Percentiles rank a stretch among this genome's conserved stretches.
phyloP scores from a whole-genome alignment of 53 echinoderm and acorn worm species.

The Patiria pectinifera region DNA sequence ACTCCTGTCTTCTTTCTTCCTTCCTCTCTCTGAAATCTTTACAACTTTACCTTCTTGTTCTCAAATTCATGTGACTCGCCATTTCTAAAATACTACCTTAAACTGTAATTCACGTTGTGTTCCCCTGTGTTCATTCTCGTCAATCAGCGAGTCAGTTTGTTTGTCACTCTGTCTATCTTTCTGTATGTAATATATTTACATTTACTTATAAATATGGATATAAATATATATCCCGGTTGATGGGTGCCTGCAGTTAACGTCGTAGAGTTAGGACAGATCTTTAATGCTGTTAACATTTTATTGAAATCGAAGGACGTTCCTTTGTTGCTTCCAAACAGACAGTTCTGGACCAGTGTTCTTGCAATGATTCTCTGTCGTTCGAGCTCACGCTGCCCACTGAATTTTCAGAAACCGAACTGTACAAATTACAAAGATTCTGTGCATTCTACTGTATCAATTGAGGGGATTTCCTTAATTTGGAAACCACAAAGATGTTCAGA shows the following conservation, averaged over 20 bases:
- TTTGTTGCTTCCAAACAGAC: conserved; percentile 33
- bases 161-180: conserved; percentile 50
- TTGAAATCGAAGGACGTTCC: conserved; percentile 33
- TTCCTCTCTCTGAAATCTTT: too few relatives aligned
- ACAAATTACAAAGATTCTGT: conserved; percentile 4
- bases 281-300: conserved; percentile 43
- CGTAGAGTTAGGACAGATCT: conserved; percentile 45
- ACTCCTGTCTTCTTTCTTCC: too few relatives aligned
- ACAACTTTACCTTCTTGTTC: not conserved
- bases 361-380: not conserved
- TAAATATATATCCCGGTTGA: conserved; percentile 67
- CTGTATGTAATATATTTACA: conserved; percentile 69
- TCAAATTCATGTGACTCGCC: not conserved
- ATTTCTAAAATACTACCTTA: not conserved
- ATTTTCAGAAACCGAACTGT: conserved; percentile 16
- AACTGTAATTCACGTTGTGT: not conserved
- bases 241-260: conserved; percentile 38
- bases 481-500: too few relatives aligned
- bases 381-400: not conserved
- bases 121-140: not conserved
- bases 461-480: not conserved
- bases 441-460: not conserved
- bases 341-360: conserved; percentile 41
- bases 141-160: conserved; percentile 9
- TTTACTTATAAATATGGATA: conserved; percentile 67